Conservation (phyloP, 2,888 invertebrate genomes). For the Sicus ferrugineus region DNA sequence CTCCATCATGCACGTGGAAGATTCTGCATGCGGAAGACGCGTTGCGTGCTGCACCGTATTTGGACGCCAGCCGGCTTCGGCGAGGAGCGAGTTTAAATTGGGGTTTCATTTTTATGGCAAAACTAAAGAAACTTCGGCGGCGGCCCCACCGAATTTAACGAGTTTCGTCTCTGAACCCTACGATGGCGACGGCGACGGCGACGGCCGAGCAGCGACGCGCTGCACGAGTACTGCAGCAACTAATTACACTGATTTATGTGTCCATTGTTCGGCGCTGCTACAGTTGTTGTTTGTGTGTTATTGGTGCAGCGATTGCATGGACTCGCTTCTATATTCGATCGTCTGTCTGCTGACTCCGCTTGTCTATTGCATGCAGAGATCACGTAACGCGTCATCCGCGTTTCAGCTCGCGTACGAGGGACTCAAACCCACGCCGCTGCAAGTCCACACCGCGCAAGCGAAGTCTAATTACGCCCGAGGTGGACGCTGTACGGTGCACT, state of each 20-base stretch:
- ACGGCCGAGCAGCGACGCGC: neutral
- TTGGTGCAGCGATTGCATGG: neutral
- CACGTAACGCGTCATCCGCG: neutral
- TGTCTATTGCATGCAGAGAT: conserved; percentile 8
- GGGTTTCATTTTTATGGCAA: neutral
- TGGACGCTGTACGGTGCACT: too few species aligned
- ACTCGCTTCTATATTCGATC: too few species aligned
- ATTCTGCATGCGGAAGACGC: neutral
- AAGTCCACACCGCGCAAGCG: too few species aligned
- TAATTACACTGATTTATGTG: conserved; percentile 95
- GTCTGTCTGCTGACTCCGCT: neutral
- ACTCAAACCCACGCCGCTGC: neutral
- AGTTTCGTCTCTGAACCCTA: neutral
- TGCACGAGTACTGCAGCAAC: conserved; percentile 62
- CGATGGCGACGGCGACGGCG: neutral
- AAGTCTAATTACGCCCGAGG: too few species aligned
- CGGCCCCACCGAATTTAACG: conserved; percentile 6
- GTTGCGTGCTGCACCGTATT: conserved; percentile 5
- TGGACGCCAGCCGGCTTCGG: neutral
- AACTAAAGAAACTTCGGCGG: neutral
- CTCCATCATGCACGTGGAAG: neutral
- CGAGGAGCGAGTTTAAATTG: neutral
- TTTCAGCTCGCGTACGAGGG: neutral
- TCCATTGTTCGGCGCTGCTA: conserved; percentile 86
- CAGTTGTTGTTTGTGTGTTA: conserved; percentile 69